Percentiles rank a stretch among this genome's conserved stretches.
Conservation (phyloP, 1,140 invertebrate genomes). For the Rhyzopertha dominica region DNA sequence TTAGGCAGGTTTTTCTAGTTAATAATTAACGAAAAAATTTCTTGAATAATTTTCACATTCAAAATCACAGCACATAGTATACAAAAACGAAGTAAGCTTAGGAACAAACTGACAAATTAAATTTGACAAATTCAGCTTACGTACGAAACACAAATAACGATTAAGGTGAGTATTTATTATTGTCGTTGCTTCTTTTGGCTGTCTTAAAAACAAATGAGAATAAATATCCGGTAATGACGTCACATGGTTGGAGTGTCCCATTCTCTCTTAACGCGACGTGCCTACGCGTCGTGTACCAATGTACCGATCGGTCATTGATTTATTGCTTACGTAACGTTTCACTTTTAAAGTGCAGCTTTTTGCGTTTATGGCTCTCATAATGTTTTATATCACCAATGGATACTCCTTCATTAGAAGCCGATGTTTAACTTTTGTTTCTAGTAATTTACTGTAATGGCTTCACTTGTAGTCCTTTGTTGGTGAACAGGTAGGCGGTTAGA, state of each 20-base stretch:
- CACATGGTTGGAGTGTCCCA: neutral
- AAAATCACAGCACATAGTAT: constrained; percentile 42
- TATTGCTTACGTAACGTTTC: too few species aligned
- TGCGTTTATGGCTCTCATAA: too few species aligned
- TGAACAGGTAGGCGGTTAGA: too few species aligned
- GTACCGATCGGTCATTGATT: too few species aligned
- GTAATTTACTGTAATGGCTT: too few species aligned
- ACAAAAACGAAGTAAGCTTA: constrained; percentile 35
- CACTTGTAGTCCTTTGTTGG: too few species aligned
- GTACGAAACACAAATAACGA: constrained; percentile 8
- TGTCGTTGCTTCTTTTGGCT: constrained; percentile 12
- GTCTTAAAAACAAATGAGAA: constrained; percentile 13
- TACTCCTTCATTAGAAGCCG: too few species aligned
- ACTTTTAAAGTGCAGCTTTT: too few species aligned
- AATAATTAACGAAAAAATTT: constrained; percentile 21
- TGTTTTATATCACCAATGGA: too few species aligned
- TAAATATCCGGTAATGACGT: constrained; percentile 10
- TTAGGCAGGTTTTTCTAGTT: constrained; percentile 39
- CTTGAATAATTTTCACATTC: constrained; percentile 34
- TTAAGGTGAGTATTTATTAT: constrained; percentile 12
- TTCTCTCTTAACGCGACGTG: constrained; percentile 4
- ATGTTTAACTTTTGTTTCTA: too few species aligned
- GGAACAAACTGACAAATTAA: constrained; percentile 30
- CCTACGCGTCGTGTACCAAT: neutral
- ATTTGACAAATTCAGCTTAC: neutral